Conservation (phyloP, 2,113 vertebrate species). For the Muntiacus reevesi region DNA sequence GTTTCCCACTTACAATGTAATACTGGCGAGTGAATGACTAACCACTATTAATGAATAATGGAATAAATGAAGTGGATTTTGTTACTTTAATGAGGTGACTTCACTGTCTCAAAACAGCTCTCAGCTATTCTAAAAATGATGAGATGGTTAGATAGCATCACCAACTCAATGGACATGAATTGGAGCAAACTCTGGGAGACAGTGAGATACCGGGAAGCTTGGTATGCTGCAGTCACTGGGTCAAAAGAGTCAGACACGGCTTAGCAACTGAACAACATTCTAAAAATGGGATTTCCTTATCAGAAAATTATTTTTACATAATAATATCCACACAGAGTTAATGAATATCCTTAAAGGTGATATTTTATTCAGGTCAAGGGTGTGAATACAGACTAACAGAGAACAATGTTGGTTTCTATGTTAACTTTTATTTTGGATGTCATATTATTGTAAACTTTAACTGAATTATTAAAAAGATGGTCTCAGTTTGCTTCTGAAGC, state of each 20-base stretch:
- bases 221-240: neutral
- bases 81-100: neutral
- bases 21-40: constrained; percentile 21
- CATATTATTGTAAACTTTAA: neutral
- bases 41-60: constrained; percentile 11
- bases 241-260: accelerated
- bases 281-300: neutral
- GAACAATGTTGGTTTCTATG: neutral
- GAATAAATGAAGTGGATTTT: neutral
- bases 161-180: neutral
- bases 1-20: constrained; percentile 44
- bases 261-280: neutral
- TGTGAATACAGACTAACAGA: neutral
- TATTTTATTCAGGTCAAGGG: neutral
- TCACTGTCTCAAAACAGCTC: neutral
- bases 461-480: neutral
- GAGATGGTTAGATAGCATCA: neutral
- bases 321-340: neutral
- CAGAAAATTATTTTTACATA: neutral
- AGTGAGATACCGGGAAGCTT: neutral
- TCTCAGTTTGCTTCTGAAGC: neutral
- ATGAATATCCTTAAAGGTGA: neutral
- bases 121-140: neutral
- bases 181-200: neutral
- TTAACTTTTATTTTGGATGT: neutral